A percentile compares a stretch with the other conserved stretches of the same genome.
These are phyloP conservation scores for Ochropleura leucogaster DNA, from an alignment of 2,888 invertebrate species.

Conservation along the genomic window DNA sequence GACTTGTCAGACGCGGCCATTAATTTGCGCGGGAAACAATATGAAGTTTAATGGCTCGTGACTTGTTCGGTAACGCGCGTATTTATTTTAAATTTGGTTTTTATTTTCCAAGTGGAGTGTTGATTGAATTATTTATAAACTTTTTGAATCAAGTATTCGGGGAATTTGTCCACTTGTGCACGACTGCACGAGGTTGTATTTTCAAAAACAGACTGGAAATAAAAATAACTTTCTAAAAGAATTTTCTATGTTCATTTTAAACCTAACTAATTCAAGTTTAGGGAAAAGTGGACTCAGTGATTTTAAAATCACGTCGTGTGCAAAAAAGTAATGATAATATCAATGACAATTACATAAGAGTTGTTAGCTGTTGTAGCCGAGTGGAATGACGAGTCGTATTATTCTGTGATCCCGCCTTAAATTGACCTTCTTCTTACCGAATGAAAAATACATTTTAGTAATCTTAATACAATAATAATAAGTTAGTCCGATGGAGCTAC, in stretches of 20 bases:
- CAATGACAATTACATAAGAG: not conserved
- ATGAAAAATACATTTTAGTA: not conserved
- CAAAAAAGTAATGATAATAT: not conserved
- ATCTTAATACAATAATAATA: too few relatives aligned
- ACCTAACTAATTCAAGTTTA: not conserved
- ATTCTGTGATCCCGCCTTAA: not conserved
- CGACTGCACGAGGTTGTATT: not conserved
- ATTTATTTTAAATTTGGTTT: conserved; percentile 39
- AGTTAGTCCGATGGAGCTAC: too few relatives aligned
- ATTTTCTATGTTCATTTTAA: not conserved
- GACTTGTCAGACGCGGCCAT: conserved; percentile 56
- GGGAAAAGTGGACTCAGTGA: not conserved
- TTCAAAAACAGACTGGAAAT: not conserved
- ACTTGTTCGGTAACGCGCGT: conserved; percentile 15
- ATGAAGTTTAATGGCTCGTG: conserved; percentile 57
- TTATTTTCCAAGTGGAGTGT: conserved; percentile 5
- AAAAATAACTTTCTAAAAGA: not conserved
- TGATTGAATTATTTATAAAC: conserved; percentile 13
- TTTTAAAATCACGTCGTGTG: not conserved
- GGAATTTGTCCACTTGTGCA: not conserved
- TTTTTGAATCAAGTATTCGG: not conserved
- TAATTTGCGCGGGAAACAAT: conserved; percentile 63
- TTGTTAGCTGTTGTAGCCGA: too few relatives aligned
- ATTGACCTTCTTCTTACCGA: not conserved
- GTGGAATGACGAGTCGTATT: not conserved